Base-by-base conservation (phyloP, 2,888 invertebrate genomes). In the Drosophila rellima region DNA sequence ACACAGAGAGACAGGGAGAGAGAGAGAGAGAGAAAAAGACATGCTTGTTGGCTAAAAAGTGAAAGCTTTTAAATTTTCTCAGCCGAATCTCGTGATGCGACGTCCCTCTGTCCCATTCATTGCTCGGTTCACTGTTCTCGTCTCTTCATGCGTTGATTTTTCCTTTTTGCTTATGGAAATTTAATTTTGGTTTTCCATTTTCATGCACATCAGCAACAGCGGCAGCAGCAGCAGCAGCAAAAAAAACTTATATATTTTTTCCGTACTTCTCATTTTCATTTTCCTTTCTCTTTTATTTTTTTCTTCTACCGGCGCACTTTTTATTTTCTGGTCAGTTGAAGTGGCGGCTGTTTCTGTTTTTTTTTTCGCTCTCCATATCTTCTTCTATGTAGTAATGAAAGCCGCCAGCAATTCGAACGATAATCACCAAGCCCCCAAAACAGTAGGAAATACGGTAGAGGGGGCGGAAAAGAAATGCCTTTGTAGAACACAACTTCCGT, bases 81-180 rank as follows among this genome's bases (percentile, higher is more conserved):
- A 63, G 57, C 54, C 76, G 37, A 33, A 56, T 47, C 47, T 54
- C 56, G 39, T 31, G 48, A 26, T 26, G 26, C 26, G 26, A 31
- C 33, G 26, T 67, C n/a, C 20, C 8, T 40, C 42, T 31, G 13
- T 20, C 29, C 37, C 18, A 18, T 29, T 10, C 18, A 29, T 18
- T 61, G 48, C 40, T 62, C 48, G 35, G 48, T 62, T 68, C 29
- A 39, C 35, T 62, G 67, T 52, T 62, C 31, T 40, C 50, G 37
- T 35, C 63, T 29, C 54, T 50, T 52, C 70, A 60, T 70, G 61
- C 66, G 51, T 75, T 68, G 47, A 74, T 71, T 71, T 75, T 57
- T 45, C 44, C 44, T 45, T 76, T 66, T 70, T 67, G 55, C 67
- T 63, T 79, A 74, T 79, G 77, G 65, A 80, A 79, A 80, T 79